phyloP scores from a whole-genome alignment of 2,888 invertebrate species.

The Abrostola tripartita region DNA sequence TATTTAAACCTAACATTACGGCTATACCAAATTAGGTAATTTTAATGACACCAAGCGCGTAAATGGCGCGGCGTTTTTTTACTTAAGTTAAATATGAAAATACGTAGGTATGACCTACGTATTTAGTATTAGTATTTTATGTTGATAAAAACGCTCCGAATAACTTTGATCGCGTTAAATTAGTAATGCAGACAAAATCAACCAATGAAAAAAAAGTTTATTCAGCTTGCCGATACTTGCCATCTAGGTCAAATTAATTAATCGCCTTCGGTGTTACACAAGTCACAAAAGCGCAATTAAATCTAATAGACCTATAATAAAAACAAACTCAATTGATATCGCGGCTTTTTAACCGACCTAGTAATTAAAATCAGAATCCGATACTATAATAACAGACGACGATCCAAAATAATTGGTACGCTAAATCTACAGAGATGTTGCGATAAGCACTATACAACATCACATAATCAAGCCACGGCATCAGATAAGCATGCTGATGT shows the following conservation, averaged over 20 bases:
- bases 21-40: not conserved
- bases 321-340: slow-evolving; percentile 32
- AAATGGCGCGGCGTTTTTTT: too few species aligned
- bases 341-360: slow-evolving; percentile 26
- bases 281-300: slow-evolving; percentile 32
- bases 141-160: too few species aligned
- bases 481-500: slow-evolving; percentile 69
- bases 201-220: slow-evolving; percentile 1
- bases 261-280: slow-evolving; percentile 23
- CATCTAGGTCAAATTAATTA: slow-evolving; percentile 34
- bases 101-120: too few species aligned
- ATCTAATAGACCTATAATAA: slow-evolving; percentile 37
- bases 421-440: slow-evolving; percentile 53
- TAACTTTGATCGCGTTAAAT: too few species aligned
- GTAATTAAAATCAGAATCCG: slow-evolving; percentile 45
- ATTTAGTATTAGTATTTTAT: too few species aligned
- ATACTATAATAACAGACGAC: slow-evolving; percentile 52
- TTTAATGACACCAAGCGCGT: not conserved
- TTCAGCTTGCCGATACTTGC: not conserved
- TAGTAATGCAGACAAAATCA: not conserved
- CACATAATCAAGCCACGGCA: slow-evolving; percentile 63
- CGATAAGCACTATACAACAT: slow-evolving; percentile 65
- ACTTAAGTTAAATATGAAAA: too few species aligned
- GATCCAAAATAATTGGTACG: slow-evolving; percentile 53
- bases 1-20: slow-evolving; percentile 20